phyloP scores from a whole-genome alignment of 2,888 invertebrate genomes.

The Dinocampus coccinellae region DNA sequence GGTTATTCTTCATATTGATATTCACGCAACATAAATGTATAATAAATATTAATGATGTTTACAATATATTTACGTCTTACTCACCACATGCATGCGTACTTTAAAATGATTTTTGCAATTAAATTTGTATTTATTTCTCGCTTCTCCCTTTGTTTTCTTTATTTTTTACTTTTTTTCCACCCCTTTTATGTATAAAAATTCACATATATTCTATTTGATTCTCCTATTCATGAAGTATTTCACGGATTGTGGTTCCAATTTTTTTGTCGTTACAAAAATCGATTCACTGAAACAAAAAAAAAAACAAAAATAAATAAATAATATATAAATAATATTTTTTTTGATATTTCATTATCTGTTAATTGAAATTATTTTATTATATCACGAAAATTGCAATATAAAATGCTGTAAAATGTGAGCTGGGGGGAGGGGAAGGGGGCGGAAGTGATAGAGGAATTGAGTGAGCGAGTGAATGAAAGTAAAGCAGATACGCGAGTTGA shows the following conservation, averaged over 20 bases:
- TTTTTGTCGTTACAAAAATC: background rate
- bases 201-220: too few species aligned
- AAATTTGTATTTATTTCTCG: too few species aligned
- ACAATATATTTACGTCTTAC: background rate
- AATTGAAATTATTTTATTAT: too few species aligned
- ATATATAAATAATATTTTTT: too few species aligned
- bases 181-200: too few species aligned
- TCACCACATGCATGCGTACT: background rate
- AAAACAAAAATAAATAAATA: too few species aligned
- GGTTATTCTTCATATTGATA: background rate
- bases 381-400: too few species aligned
- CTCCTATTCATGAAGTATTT: background rate
- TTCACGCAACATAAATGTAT: background rate
- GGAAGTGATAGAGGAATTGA: background rate
- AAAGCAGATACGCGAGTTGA: background rate
- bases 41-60: background rate
- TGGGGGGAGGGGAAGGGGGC: too few species aligned
- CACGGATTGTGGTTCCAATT: background rate
- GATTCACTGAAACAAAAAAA: background rate
- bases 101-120: background rate
- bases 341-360: too few species aligned
- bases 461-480: too few species aligned
- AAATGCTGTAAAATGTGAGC: too few species aligned
- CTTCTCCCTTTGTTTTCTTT: background rate
- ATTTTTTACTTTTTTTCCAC: too few species aligned